Evolutionary conservation across 2,797 vertebrate species (phyloP).

Genomic region (Rallus crepitans): DNA sequence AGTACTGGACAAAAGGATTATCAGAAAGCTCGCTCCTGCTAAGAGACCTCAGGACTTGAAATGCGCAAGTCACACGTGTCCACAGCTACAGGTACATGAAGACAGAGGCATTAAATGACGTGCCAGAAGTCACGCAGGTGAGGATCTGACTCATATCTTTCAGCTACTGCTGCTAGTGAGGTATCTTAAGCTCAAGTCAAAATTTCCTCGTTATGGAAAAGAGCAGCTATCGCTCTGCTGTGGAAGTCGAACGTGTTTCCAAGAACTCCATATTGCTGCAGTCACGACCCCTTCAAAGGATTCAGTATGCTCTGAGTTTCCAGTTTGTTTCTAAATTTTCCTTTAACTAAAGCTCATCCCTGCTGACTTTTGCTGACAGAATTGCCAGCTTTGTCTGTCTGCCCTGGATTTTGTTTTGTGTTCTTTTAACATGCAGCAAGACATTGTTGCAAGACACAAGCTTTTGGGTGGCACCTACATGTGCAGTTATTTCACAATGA

Average conservation of each 20-base stretch:
- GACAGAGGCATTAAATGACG: neutral
- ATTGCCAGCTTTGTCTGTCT: slow-evolving; percentile 23
- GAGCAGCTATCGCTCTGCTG: neutral
- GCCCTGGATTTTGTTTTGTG: neutral
- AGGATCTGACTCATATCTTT: neutral
- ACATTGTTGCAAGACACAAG: neutral
- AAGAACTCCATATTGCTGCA: slow-evolving; percentile 57
- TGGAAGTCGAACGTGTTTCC: neutral
- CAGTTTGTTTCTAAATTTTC: slow-evolving; percentile 52
- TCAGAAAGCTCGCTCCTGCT: neutral
- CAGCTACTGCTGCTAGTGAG: too few species aligned
- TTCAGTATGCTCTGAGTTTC: neutral
- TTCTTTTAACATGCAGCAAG: slow-evolving; percentile 29
- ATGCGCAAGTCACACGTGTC: neutral
- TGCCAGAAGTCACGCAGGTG: neutral
- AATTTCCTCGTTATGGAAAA: neutral
- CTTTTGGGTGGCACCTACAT: neutral
- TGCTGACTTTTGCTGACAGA: slow-evolving; percentile 31
- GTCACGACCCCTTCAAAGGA: slow-evolving; percentile 34
- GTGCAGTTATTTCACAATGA: neutral
- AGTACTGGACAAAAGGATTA: neutral
- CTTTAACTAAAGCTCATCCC: slow-evolving; percentile 26
- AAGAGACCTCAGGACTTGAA: neutral
- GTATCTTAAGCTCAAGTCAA: neutral
- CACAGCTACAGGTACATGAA: neutral